phyloP scores from a whole-genome alignment of 2,113 vertebrate species.

The Onychostruthus taczanowskii region DNA sequence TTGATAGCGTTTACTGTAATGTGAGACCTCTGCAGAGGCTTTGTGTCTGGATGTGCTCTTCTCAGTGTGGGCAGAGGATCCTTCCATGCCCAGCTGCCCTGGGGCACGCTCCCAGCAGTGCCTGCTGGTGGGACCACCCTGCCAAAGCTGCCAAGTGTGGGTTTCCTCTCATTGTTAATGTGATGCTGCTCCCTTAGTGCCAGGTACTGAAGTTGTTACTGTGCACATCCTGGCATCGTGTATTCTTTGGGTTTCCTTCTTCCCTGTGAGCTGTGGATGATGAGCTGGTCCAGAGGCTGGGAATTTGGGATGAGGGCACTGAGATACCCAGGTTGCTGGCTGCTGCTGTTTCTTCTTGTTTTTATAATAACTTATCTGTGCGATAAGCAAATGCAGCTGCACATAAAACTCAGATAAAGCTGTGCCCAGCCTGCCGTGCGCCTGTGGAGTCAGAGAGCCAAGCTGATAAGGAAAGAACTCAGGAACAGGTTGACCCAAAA shows the following conservation, averaged over 20 bases:
- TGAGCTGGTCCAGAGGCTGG: neutral
- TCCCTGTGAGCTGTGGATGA: neutral
- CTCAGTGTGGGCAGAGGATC: neutral
- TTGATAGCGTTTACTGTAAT: neutral
- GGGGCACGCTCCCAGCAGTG: neutral
- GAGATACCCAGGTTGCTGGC: neutral
- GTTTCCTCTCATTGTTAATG: neutral
- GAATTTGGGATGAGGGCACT: neutral
- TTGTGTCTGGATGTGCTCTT: neutral
- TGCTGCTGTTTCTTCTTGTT: neutral
- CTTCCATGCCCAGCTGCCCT: neutral
- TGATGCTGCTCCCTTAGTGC: neutral
- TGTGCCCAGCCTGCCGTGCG: neutral
- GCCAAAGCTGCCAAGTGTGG: neutral
- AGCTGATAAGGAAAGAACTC: neutral
- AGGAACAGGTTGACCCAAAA: accelerated
- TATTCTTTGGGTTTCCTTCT: neutral
- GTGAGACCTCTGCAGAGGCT: neutral
- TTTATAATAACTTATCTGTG: neutral
- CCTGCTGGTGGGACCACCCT: neutral
- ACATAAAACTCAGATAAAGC: neutral
- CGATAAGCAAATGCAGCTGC: neutral
- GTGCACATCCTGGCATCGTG: accelerated
- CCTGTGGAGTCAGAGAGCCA: neutral
- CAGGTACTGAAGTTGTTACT: neutral